phyloP scores from a whole-genome alignment of 2,888 invertebrate species.

The Bembecia ichneumoniformis region DNA sequence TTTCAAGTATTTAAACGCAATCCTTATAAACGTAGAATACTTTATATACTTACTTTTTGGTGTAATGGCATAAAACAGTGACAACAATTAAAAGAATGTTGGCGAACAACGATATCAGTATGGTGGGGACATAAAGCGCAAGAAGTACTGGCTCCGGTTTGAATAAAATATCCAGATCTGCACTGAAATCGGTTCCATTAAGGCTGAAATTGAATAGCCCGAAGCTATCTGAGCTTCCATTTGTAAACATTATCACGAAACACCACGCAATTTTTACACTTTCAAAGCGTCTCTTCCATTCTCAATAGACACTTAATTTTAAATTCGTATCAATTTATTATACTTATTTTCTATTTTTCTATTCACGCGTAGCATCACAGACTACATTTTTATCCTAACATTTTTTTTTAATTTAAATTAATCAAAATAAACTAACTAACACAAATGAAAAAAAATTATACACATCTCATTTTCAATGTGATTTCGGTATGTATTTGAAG shows the following conservation, averaged over 20 bases:
- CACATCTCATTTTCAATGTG: no score
- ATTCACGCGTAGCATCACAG: neutral
- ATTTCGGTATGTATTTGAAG: no score
- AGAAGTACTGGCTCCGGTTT: constrained; percentile 68
- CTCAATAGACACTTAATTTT: neutral
- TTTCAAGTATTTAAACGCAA: no score
- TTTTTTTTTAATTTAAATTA: neutral
- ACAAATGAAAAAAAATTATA: no score
- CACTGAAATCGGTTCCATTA: constrained; percentile 32
- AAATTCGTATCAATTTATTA: neutral
- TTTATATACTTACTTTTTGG: constrained; percentile 73
- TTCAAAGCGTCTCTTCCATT: neutral
- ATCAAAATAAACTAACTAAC: no score
- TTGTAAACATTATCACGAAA: constrained; percentile 18
- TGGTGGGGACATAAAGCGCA: constrained; percentile 75
- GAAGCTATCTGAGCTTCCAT: constrained; percentile 12
- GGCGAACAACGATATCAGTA: constrained; percentile 73
- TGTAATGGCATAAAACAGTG: constrained; percentile 77
- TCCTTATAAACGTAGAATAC: no score
- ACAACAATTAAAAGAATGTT: constrained; percentile 78
- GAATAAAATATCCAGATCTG: constrained; percentile 51
- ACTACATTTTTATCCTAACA: neutral
- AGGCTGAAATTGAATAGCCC: constrained; percentile 19
- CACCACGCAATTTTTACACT: neutral
- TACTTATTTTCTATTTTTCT: neutral